phyloP scores from a whole-genome alignment of 2,888 invertebrate species.

The Drosophila anomalipes region DNA sequence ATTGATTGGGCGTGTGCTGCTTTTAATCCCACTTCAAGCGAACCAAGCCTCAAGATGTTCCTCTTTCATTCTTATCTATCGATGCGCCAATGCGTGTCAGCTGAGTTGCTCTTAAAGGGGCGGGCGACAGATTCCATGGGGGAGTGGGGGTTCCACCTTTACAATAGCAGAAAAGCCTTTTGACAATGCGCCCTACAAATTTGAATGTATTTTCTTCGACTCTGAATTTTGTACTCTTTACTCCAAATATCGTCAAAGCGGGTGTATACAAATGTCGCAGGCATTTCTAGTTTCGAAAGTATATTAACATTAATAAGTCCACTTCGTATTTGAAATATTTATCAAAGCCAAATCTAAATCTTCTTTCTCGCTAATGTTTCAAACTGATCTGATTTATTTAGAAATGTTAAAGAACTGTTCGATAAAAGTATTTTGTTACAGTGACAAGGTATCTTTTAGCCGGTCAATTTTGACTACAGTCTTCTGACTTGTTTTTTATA shows the following conservation, averaged over 20 bases:
- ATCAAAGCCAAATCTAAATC: background rate
- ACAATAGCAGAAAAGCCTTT: conserved; percentile 68
- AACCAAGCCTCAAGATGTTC: conserved; percentile 59
- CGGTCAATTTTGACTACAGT: background rate
- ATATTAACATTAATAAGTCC: no score
- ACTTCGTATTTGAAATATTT: background rate
- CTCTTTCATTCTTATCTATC: conserved; percentile 63
- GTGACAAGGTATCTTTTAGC: background rate
- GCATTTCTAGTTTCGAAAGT: background rate
- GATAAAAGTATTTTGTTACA: background rate
- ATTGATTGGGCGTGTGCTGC: conserved; percentile 20
- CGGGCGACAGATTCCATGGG: conserved; percentile 11
- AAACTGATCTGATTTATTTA: background rate
- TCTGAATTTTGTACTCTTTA: conserved; percentile 22
- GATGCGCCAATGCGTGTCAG: conserved; percentile 79
- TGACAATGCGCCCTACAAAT: conserved; percentile 67
- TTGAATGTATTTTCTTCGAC: conserved; percentile 60
- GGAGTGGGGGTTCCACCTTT: conserved; percentile 31
- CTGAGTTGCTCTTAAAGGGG: conserved; percentile 24
- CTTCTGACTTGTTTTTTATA: conserved; percentile 14
- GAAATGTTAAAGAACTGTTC: background rate
- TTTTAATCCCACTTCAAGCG: conserved; percentile 71
- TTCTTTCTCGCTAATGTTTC: background rate
- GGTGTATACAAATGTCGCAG: background rate
- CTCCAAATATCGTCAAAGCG: background rate